Evolutionary conservation across 2,888 invertebrate genomes (phyloP).

Genomic region (Mylabris sibirica): DNA sequence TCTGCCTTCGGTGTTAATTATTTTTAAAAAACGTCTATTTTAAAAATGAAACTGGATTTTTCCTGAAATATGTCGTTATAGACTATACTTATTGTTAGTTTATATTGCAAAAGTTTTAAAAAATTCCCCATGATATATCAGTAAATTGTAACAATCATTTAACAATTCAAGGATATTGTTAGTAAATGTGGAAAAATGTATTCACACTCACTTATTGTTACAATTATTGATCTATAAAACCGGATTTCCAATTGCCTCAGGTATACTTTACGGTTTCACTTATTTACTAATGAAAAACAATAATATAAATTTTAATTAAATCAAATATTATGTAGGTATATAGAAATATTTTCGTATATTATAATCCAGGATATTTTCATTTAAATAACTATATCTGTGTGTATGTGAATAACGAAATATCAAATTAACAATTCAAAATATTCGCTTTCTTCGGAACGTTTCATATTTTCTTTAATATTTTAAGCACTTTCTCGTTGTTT

Average conservation of each 20-base stretch:
- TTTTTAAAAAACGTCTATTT: not conserved
- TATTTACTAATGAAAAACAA: not conserved
- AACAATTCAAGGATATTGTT: slow-evolving; percentile 1
- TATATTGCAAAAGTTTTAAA: not conserved
- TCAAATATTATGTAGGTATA: not conserved
- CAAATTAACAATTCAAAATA: not conserved
- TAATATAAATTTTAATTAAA: not conserved
- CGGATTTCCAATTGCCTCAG: slow-evolving; percentile 3
- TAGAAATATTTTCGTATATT: not conserved
- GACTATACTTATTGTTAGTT: not conserved
- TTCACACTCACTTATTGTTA: slow-evolving; percentile 9
- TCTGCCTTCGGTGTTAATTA: not conserved
- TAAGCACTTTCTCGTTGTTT: not conserved
- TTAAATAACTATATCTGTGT: not conserved
- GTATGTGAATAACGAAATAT: not conserved
- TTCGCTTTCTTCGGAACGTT: not conserved
- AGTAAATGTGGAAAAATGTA: not conserved
- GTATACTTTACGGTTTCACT: not conserved
- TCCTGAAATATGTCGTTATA: not conserved
- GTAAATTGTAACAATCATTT: not conserved
- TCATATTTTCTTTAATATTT: not conserved
- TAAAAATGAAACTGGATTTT: not conserved
- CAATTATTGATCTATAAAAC: slow-evolving; percentile 2
- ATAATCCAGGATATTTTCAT: not conserved
- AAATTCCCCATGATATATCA: not conserved